A percentile compares a stretch with the other conserved stretches of the same genome.
Evolutionary conservation across 1,140 invertebrate genomes (phyloP).

Genomic region (Triops cancriformis): DNA sequence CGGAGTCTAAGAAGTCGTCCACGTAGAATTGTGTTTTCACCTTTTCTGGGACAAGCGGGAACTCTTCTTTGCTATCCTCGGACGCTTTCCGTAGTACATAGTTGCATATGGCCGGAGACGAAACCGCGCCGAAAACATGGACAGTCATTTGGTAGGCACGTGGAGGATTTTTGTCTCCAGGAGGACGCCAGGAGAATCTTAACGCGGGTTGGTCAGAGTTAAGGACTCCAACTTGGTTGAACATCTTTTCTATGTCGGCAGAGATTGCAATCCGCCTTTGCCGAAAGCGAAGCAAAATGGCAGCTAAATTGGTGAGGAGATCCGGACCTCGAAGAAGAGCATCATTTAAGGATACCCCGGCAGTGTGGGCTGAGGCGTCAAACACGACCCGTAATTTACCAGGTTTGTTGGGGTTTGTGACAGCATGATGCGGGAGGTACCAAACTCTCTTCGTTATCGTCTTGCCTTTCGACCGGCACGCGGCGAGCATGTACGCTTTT

Average conservation of each 20-base stretch:
- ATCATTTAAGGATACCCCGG: conserved; percentile 21
- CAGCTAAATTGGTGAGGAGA: conserved; percentile 16
- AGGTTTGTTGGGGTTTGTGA: conserved; percentile 32
- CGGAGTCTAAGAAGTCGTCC: conserved; percentile 23
- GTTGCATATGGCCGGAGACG: conserved; percentile 18
- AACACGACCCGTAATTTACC: conserved; percentile 38
- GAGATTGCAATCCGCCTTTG: background rate
- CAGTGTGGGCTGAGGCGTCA: conserved; percentile 36
- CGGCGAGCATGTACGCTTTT: background rate
- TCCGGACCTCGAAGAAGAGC: conserved; percentile 24
- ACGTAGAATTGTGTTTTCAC: conserved; percentile 22
- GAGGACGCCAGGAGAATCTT: conserved; percentile 21
- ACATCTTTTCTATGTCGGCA: conserved; percentile 29
- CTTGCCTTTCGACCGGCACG: background rate
- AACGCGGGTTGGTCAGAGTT: conserved; percentile 11
- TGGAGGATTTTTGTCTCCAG: background rate
- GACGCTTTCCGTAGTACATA: background rate
- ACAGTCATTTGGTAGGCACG: conserved; percentile 24
- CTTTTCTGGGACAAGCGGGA: background rate
- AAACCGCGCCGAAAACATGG: conserved; percentile 24
- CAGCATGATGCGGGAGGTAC: conserved; percentile 43
- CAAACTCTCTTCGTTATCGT: conserved; percentile 31
- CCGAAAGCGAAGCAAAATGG: conserved; percentile 22
- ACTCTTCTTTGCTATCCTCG: conserved; percentile 14
- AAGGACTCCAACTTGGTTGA: conserved; percentile 25